These are phyloP conservation scores for Drosophila lutescens DNA, from an alignment of 2,888 invertebrate genomes.

Conservation along the genomic window DNA sequence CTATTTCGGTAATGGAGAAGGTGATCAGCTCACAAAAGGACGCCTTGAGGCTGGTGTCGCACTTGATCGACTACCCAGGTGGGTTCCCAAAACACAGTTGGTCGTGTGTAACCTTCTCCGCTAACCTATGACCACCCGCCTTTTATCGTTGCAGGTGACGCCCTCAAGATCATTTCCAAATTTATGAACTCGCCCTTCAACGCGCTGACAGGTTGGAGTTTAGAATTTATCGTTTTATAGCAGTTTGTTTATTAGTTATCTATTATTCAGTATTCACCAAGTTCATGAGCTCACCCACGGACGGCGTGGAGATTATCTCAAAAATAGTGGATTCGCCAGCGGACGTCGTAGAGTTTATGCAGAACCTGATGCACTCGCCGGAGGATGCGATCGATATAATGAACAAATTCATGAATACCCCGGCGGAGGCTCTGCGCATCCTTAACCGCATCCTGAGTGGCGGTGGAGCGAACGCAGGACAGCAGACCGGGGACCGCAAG, in stretches of 20 bases:
- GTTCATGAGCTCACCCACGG: constrained; percentile 85
- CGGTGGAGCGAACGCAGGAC: constrained; percentile 44
- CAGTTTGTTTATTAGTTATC: neutral
- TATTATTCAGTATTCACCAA: constrained; percentile 82
- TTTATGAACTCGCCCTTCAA: constrained; percentile 85
- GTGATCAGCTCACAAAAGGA: constrained; percentile 83
- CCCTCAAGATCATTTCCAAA: constrained; percentile 84
- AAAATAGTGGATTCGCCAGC: constrained; percentile 84
- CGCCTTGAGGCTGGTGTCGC: constrained; percentile 83
- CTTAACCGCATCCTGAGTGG: constrained; percentile 83
- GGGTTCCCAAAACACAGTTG: constrained; percentile 8
- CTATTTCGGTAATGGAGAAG: constrained; percentile 81
- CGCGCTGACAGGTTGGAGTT: constrained; percentile 75
- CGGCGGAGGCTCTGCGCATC: constrained; percentile 83
- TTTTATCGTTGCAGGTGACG: constrained; percentile 76
- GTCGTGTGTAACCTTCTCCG: neutral
- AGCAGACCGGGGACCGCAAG: constrained; percentile 41
- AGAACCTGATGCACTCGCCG: constrained; percentile 84
- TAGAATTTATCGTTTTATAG: neutral
- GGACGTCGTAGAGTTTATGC: constrained; percentile 84
- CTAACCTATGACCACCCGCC: constrained; percentile 7
- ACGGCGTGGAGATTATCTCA: constrained; percentile 84
- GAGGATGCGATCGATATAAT: constrained; percentile 84
- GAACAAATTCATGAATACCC: constrained; percentile 84
- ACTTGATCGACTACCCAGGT: constrained; percentile 84